Conservation (phyloP, 2,113 vertebrate species). For the Myrmophylax atrothorax region DNA sequence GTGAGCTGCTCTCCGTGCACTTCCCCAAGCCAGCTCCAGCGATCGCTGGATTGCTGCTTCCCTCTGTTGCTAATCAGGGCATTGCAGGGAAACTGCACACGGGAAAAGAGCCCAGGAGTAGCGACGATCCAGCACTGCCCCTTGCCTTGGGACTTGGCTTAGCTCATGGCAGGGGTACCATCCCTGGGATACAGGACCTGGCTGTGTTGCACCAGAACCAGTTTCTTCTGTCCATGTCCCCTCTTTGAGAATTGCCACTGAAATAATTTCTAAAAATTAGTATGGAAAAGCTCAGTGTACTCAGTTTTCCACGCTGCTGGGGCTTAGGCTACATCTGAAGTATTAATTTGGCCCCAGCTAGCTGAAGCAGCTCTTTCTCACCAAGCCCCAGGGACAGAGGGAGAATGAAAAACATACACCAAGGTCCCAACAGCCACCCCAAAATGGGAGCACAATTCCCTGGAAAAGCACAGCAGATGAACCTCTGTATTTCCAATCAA, state of each 20-base stretch:
- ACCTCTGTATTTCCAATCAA: background rate
- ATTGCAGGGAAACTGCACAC: background rate
- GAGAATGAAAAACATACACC: accelerated
- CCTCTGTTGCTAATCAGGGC: slow-evolving; percentile 49
- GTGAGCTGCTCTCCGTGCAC: accelerated
- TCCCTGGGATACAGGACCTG: background rate
- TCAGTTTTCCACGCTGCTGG: background rate
- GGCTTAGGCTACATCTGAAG: background rate
- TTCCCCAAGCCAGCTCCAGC: background rate
- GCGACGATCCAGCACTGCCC: accelerated
- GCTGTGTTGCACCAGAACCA: accelerated
- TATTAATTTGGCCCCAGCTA: background rate
- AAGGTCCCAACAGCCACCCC: background rate
- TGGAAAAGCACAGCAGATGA: background rate
- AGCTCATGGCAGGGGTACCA: background rate
- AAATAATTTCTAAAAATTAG: background rate
- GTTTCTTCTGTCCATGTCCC: accelerated
- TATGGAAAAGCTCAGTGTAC: background rate
- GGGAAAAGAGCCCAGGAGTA: background rate
- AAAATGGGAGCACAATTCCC: accelerated
- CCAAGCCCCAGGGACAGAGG: background rate
- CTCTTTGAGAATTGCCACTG: background rate
- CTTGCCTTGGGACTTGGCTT: background rate
- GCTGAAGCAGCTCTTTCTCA: background rate
- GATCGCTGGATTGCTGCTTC: slow-evolving; percentile 28